phyloP scores from a whole-genome alignment of 2,888 invertebrate genomes.

The Netelia virgata region DNA sequence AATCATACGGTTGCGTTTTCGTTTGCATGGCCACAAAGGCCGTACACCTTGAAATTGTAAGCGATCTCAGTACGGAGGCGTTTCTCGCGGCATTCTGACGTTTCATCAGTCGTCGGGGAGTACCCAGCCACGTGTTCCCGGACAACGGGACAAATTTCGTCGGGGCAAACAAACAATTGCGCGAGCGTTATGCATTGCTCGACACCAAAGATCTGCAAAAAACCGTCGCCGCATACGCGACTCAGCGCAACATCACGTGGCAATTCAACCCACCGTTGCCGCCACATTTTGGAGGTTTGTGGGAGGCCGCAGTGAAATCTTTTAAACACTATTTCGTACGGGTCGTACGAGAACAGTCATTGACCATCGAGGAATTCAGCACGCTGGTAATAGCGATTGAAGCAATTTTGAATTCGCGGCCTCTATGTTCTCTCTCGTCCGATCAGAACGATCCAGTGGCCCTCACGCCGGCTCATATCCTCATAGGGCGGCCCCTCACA shows the following conservation, averaged over 20 bases:
- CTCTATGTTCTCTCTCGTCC: constrained; percentile 44
- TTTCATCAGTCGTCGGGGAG: constrained; percentile 49
- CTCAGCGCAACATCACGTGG: neutral
- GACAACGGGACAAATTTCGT: constrained; percentile 65
- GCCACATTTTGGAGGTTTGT: constrained; percentile 59
- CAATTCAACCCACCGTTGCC: constrained; percentile 52
- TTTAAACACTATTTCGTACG: constrained; percentile 62
- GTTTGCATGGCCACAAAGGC: constrained; percentile 55
- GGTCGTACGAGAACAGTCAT: constrained; percentile 19
- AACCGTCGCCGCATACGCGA: constrained; percentile 4
- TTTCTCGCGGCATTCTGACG: constrained; percentile 54
- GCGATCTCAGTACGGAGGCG: constrained; percentile 18
- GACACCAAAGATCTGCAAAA: constrained; percentile 29
- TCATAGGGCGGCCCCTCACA: constrained; percentile 72
- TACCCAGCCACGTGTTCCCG: constrained; percentile 37
- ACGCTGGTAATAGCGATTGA: constrained; percentile 60
- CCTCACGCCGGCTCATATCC: constrained; percentile 73
- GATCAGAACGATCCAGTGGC: constrained; percentile 62
- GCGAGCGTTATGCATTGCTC: constrained; percentile 34
- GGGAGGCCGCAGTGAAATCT: constrained; percentile 61
- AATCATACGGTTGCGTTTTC: constrained; percentile 41
- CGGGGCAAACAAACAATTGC: constrained; percentile 57
- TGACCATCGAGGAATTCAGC: constrained; percentile 50
- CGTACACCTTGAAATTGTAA: constrained; percentile 29
- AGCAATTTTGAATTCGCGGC: constrained; percentile 57